Evolutionary conservation across 2,797 vertebrate genomes (phyloP), one percentile per base, ranked within the genome.

Genomic region (Lepus townsendii): DNA sequence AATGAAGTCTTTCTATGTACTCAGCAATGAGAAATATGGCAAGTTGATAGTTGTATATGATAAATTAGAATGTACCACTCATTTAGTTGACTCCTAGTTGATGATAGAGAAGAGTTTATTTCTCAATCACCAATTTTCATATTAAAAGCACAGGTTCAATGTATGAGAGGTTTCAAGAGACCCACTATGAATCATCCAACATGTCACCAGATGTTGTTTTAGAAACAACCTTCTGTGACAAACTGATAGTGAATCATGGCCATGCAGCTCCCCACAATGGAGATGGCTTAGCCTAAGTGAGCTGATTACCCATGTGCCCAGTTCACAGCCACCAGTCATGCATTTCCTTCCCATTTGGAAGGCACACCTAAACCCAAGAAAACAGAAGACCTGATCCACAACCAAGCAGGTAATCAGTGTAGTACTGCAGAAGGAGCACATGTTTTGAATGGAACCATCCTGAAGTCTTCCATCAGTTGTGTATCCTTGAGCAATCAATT

Each of bases 91-190:
- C 32, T 86, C n/a, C n/a, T 83, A 26, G 7, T 32, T 54, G n/a
- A 38, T 38, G 27, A 47, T 30, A 71, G 52, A 75, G 38, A 72
- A 27, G 12, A 65, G 75, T 50, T 60, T 66, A 27, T 82, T 84
- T 66, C 63, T 90, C 57, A 63, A 4, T 52, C n/a, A 92, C 57
- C 69, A 63, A n/a, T 66, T 89, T 84, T 89, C 72, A 79, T 26
- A 60, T 76, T 32, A 82, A 90, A 85, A 86, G 66, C 14, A 8
- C 13, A 68, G 27, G 12, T 22, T 85, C 38, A 32, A 72, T 35
- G 30, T 7, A 38, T 52, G 17, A 84, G 62, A 92, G 79, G 11
- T 76, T 63, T 75, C 42, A 63, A n/a, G 52, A 54, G 84, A 65
- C 22, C 22, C 22, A 9, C 19, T 52, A 38, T 47, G 62, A 63